Evolutionary conservation across 1,140 invertebrate species (phyloP).

Genomic region (Sinella curviseta): DNA sequence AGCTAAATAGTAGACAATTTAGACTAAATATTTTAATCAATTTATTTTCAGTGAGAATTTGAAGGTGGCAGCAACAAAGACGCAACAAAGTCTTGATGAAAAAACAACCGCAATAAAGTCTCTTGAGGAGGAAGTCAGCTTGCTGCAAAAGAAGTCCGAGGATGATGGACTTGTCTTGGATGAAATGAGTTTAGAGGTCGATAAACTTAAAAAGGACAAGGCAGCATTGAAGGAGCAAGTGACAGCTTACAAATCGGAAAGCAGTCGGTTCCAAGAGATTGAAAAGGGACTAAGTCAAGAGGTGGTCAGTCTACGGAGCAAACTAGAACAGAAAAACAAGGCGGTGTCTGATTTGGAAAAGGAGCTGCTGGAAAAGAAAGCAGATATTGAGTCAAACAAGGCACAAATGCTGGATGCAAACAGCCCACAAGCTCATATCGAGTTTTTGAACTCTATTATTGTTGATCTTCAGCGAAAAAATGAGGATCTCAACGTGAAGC

Average conservation of each 20-base stretch:
- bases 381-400: background rate
- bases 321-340: background rate
- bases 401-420: conserved; percentile 64
- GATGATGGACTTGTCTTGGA: background rate
- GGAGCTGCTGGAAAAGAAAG: background rate
- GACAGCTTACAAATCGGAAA: background rate
- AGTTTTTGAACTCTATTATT: conserved; percentile 93
- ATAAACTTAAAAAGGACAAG: conserved; percentile 10
- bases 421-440: conserved; percentile 72
- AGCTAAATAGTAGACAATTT: background rate
- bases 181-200: background rate
- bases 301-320: background rate
- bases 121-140: background rate
- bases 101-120: background rate
- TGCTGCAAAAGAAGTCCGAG: background rate
- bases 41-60: background rate
- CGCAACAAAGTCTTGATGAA: background rate
- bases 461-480: conserved; percentile 93
- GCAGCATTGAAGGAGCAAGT: background rate
- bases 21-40: background rate
- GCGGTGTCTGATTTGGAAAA: conserved; percentile 1
- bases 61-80: background rate
- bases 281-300: background rate
- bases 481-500: conserved; percentile 73
- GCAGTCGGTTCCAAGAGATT: background rate